A percentile compares a stretch with the other conserved stretches of the same genome.
These are phyloP conservation scores for Cerastoderma edule DNA, from an alignment of 2,888 invertebrate species.

Conservation along the genomic window DNA sequence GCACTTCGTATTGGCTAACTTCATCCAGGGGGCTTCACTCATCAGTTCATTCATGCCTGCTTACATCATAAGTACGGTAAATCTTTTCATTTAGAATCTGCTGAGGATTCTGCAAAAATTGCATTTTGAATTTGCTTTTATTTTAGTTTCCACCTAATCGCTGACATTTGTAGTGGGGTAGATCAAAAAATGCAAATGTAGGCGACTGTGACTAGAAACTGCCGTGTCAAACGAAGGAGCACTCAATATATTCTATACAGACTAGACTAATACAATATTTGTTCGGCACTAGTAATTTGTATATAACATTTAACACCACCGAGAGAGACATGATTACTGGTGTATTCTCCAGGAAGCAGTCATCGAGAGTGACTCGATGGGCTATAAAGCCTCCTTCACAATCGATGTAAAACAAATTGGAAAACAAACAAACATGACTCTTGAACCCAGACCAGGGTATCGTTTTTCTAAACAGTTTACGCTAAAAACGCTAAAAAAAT, in stretches of 20 bases:
- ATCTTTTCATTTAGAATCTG: neutral
- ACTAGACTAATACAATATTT: too few species aligned
- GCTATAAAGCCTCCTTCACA: too few species aligned
- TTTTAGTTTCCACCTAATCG: neutral
- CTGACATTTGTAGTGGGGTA: neutral
- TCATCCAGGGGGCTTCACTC: slow-evolving; percentile 1
- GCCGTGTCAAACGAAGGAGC: neutral
- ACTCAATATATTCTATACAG: neutral
- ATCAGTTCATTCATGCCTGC: slow-evolving; percentile 3
- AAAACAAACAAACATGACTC: too few species aligned
- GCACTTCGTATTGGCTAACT: slow-evolving; percentile 1
- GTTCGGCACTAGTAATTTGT: too few species aligned
- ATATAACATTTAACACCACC: too few species aligned
- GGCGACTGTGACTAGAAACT: neutral
- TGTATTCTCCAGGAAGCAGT: too few species aligned
- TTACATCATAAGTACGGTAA: slow-evolving; percentile 3
- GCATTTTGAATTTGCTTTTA: neutral
- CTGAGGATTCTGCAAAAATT: neutral
- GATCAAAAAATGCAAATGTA: neutral
- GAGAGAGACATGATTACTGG: too few species aligned
- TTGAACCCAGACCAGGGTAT: too few species aligned
- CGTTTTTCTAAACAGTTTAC: too few species aligned
- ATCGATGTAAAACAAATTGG: too few species aligned
- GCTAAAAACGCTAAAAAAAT: too few species aligned
- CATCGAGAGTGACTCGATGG: too few species aligned